phyloP scores from a whole-genome alignment of 2,113 vertebrate species.

The Acanthisitta chloris region DNA sequence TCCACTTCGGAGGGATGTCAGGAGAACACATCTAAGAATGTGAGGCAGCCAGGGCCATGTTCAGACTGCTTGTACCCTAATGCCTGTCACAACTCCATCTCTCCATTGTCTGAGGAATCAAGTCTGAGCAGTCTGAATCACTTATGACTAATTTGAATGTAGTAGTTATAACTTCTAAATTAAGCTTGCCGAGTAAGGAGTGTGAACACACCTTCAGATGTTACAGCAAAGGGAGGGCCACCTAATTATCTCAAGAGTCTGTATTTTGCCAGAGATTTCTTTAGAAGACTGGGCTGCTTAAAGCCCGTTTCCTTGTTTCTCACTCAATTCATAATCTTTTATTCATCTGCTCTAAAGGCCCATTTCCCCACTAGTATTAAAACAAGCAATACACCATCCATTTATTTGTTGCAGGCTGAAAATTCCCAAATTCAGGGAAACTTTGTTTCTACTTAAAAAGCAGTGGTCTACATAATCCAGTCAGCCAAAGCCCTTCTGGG shows the following conservation, averaged over 20 bases:
- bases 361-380: background rate
- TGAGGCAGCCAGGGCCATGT: background rate
- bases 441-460: background rate
- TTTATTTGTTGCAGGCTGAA: background rate
- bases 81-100: constrained; percentile 13
- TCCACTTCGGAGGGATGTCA: background rate
- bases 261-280: background rate
- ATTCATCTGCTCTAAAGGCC: background rate
- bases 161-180: constrained; percentile 33
- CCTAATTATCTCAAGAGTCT: background rate
- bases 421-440: background rate
- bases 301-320: background rate
- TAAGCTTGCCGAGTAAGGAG: background rate
- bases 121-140: constrained; percentile 36
- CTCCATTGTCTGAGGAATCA: constrained; percentile 25
- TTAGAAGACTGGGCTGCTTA: background rate
- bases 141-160: constrained; percentile 24
- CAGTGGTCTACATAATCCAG: background rate
- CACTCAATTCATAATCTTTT: background rate
- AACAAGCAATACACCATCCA: background rate
- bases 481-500: background rate
- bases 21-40: background rate
- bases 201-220: constrained; percentile 37
- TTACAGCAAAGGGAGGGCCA: background rate
- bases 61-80: background rate